Percentiles rank a stretch among this genome's conserved stretches.
Conservation (phyloP, 2,888 invertebrate species). For the Halocaridina rubra region DNA sequence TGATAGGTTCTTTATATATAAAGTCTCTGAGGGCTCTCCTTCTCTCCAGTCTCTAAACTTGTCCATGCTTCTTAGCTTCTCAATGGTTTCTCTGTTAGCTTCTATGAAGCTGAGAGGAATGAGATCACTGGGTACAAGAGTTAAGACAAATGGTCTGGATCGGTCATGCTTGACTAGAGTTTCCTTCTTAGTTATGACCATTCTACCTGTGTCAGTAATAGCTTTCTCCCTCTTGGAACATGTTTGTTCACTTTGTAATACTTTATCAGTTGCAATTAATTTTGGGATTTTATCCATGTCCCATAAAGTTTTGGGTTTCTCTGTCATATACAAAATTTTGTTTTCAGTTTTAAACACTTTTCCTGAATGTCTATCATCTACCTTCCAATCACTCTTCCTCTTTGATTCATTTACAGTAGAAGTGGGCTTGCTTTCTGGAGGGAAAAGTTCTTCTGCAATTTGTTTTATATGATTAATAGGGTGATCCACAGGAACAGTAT, state of each 20-base stretch:
- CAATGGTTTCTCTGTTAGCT: slow-evolving; percentile 15
- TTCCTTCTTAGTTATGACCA: neutral
- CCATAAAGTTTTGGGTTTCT: slow-evolving; percentile 53
- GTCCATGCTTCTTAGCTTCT: slow-evolving; percentile 26
- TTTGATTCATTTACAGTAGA: neutral
- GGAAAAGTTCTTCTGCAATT: slow-evolving; percentile 44
- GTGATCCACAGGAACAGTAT: slow-evolving; percentile 45
- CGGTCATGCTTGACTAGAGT: neutral
- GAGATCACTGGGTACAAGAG: slow-evolving; percentile 10
- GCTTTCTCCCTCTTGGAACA: neutral
- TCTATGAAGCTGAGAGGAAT: slow-evolving; percentile 31
- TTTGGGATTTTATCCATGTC: slow-evolving; percentile 48
- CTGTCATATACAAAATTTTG: slow-evolving; percentile 7
- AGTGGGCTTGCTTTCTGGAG: neutral
- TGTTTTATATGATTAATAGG: slow-evolving; percentile 54
- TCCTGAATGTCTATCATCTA: neutral
- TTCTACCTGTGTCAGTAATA: neutral
- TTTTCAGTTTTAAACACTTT: neutral
- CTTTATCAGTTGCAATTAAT: neutral
- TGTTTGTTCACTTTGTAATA: neutral
- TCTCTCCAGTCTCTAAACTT: slow-evolving; percentile 43
- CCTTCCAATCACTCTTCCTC: neutral
- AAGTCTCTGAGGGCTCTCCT: slow-evolving; percentile 39
- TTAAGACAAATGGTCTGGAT: slow-evolving; percentile 39
- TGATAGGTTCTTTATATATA: slow-evolving; percentile 56